A percentile compares a stretch with the other conserved stretches of the same genome.
These are phyloP conservation scores for Palythoa caribaeorum DNA, from an alignment of 92 coral and sea anemone species.

Conservation along the genomic window DNA sequence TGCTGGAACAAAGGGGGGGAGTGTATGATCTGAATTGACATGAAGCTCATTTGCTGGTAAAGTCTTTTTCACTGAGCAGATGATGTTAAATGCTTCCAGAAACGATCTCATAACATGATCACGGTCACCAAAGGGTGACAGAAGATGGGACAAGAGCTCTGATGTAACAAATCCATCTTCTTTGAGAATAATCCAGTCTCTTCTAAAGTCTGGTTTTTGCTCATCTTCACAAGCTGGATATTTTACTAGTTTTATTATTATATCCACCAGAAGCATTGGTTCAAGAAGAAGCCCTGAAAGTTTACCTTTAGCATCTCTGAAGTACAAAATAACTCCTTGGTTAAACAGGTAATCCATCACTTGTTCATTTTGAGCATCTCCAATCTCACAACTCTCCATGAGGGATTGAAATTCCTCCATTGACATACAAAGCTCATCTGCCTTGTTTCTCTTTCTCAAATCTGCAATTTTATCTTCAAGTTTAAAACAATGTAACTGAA, in stretches of 20 bases:
- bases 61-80: conserved; percentile 34
- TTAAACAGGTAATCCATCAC: conserved; percentile 53
- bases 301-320: conserved; percentile 27
- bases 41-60: too few relatives aligned
- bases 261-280: conserved; percentile 55
- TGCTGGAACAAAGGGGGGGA: background rate
- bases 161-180: conserved; percentile 48
- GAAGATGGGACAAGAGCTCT: conserved; percentile 45
- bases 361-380: background rate
- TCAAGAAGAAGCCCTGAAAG: conserved; percentile 59
- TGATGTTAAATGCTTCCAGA: conserved; percentile 61
- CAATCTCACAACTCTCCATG: conserved; percentile 1
- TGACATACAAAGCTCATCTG: conserved; percentile 24
- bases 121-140: conserved; percentile 7
- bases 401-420: conserved; percentile 27
- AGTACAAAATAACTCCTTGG: conserved; percentile 56
- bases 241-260: conserved; percentile 41
- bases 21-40: too few relatives aligned
- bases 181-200: conserved; percentile 53
- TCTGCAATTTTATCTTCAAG: conserved; percentile 53
- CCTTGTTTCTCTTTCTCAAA: background rate
- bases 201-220: conserved; percentile 16
- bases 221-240: background rate
- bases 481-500: conserved; percentile 62
- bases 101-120: conserved; percentile 39